Base-by-base conservation (phyloP, 1,140 invertebrate genomes). In the Apis laboriosa region DNA sequence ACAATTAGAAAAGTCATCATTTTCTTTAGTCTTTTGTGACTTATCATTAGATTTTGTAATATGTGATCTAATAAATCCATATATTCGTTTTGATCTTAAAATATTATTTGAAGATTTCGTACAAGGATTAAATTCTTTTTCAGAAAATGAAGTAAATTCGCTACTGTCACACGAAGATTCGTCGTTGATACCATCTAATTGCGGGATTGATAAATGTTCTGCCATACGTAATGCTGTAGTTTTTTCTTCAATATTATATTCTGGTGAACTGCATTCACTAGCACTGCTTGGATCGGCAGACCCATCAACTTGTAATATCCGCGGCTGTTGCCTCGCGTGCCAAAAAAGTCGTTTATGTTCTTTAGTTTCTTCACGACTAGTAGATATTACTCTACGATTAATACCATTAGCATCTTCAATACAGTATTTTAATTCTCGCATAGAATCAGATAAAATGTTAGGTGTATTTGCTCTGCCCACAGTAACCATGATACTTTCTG, bases 251-350 rank as follows among this genome's bases (percentile, higher is more conserved):
- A 87, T 72, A 17, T 89, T 92, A 63, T 93, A 93, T 34, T 93
- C 93, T 0, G 92, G 93, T 0, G 93, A 94, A 61, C 92, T 92
- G 73, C 92, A 93, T 60, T 94, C 93, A 53, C 92, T 93, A 4
- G 90, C 90, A 24, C 92, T 95, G 24, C 94, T 95, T 77, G 94
- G 94, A 92, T 96, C 95, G 15, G 95, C 95, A n/a, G 96, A 94
- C 2, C 96, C 96, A 88, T 96, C 96, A 53, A 96, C 93, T 89
- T 96, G 96, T 0, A 95, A 85, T 68, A 95, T 94, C 70, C 93
- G 90, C 4, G 93, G 91, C n/a, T 93, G 92, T 73, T 92, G 91
- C 74, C 93, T 89, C 7, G 92, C 55, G n/a, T 93, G 92, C 94
- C 94, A 94, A 0, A 93, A 80, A 0, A 94, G 84, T 49, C 91